Evolutionary conservation across 1,140 invertebrate species (phyloP).

Genomic region (Triops longicaudatus): DNA sequence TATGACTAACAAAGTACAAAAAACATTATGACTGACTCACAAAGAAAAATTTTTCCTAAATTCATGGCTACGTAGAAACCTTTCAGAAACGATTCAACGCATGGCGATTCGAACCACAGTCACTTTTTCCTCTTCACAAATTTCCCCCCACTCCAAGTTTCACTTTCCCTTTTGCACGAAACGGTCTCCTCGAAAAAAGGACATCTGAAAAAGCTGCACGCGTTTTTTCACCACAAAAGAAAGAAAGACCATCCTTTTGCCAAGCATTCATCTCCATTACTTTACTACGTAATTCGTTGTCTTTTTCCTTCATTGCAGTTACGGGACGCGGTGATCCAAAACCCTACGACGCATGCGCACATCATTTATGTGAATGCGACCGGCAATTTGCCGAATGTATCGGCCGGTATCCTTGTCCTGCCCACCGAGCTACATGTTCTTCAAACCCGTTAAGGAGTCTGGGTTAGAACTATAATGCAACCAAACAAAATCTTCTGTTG

Average conservation of each 20-base stretch:
- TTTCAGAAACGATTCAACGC: too few species aligned
- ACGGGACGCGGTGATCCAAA: conserved; percentile 56
- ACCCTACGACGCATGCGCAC: conserved; percentile 52
- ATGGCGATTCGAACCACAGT: too few species aligned
- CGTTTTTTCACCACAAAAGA: background rate
- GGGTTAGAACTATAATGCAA: conserved; percentile 13
- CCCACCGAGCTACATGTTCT: conserved; percentile 42
- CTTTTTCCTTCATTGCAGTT: conserved; percentile 41
- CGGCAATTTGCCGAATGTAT: conserved; percentile 68
- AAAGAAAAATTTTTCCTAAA: conserved; percentile 20
- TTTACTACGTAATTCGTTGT: background rate
- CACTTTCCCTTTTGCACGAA: too few species aligned
- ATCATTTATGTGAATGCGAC: conserved; percentile 77
- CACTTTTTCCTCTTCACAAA: too few species aligned
- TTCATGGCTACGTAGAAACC: background rate
- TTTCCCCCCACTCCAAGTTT: too few species aligned
- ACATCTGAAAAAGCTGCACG: too few species aligned
- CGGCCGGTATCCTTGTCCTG: conserved; percentile 62
- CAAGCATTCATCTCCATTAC: too few species aligned
- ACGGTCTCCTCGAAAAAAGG: too few species aligned
- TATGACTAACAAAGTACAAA: background rate
- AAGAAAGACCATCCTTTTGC: background rate
- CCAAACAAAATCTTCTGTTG: background rate
- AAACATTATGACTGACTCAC: too few species aligned
- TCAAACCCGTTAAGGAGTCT: conserved; percentile 28